Percentiles rank a stretch among this genome's conserved stretches.
These are phyloP conservation scores for Rhynchopsitta pachyrhyncha DNA, from an alignment of 2,113 vertebrate species.

Conservation along the genomic window DNA sequence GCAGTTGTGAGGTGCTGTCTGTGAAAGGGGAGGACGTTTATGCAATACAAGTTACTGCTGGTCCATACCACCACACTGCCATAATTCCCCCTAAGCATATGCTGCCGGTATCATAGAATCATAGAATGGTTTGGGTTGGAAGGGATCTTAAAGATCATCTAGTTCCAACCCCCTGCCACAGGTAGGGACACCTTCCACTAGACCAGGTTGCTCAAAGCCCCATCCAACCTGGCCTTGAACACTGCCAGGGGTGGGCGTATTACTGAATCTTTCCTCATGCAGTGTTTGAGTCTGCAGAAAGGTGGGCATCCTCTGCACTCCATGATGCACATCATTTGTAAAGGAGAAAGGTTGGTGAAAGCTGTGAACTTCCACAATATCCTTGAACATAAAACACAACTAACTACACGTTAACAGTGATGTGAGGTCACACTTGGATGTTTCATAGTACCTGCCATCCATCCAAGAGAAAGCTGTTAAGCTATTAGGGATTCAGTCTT, in stretches of 20 bases:
- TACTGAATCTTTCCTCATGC: background rate
- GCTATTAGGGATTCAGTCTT: background rate
- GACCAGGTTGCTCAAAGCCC: background rate
- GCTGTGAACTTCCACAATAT: background rate
- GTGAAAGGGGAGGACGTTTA: background rate
- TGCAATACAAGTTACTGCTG: background rate
- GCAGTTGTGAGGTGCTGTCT: background rate
- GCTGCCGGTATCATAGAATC: rapidly evolving
- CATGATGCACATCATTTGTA: background rate
- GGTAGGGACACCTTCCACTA: background rate
- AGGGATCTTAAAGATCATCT: background rate
- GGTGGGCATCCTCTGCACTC: background rate
- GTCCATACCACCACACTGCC: rapidly evolving
- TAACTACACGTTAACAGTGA: background rate
- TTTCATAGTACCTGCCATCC: background rate
- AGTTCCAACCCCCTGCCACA: background rate
- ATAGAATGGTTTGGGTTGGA: background rate
- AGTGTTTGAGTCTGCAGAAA: background rate
- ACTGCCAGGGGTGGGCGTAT: background rate
- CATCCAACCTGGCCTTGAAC: background rate
- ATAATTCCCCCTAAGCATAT: rapidly evolving
- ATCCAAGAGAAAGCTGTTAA: background rate
- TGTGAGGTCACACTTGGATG: background rate
- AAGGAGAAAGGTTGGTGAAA: background rate
- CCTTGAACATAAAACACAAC: background rate